phyloP scores from a whole-genome alignment of 2,113 vertebrate genomes.

The Pterocles gutturalis region DNA sequence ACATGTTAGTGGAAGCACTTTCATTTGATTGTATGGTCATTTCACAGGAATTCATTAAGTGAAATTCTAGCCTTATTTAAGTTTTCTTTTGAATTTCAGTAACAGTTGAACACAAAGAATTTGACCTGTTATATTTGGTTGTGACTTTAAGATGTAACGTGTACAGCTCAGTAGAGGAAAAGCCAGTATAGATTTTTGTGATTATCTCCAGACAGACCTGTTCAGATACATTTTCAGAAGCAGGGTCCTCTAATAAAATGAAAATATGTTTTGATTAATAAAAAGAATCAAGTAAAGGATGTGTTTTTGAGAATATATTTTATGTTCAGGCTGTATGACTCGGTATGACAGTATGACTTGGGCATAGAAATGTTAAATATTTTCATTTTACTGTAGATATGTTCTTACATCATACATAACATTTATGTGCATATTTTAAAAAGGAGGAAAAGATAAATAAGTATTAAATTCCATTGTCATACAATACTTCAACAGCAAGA shows the following conservation, averaged over 20 bases:
- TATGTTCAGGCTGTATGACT: background rate
- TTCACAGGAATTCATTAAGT: background rate
- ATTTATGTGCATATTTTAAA: background rate
- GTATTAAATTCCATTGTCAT: background rate
- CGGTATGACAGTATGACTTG: background rate
- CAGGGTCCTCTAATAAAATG: background rate
- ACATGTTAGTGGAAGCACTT: rapidly evolving
- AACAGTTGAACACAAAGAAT: background rate
- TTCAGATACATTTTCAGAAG: background rate
- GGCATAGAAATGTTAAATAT: background rate
- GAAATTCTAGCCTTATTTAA: background rate
- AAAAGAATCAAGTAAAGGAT: background rate
- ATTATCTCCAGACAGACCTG: background rate
- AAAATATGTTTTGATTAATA: background rate
- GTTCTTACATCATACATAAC: background rate
- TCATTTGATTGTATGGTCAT: background rate
- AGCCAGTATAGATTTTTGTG: background rate
- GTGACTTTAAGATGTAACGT: background rate
- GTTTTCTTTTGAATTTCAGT: background rate
- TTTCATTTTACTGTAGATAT: background rate
- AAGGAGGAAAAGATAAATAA: background rate
- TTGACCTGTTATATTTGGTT: background rate
- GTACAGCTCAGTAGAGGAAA: background rate
- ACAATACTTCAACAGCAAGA: background rate
- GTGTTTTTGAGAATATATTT: background rate